Percentiles rank a stretch among this genome's conserved stretches.
phyloP scores from a whole-genome alignment of 2,113 vertebrate species.

The Pycnonotus jocosus region DNA sequence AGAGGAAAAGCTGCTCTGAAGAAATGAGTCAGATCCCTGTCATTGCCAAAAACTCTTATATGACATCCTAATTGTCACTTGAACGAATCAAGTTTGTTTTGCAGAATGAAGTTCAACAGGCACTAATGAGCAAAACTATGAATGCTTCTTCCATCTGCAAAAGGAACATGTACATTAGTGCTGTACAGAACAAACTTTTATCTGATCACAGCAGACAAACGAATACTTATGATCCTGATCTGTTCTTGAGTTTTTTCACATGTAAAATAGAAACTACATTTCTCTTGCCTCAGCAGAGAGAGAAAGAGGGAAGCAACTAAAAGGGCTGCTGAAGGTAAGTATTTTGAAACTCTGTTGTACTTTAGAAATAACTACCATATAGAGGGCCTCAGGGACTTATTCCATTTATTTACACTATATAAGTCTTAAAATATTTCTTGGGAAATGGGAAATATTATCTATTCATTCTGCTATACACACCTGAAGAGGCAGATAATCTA shows the following conservation, averaged over 20 bases:
- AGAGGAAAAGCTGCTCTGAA: not conserved
- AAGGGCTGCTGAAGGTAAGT: not conserved
- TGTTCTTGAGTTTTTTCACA: not conserved
- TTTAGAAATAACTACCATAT: not conserved
- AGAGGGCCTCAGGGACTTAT: not conserved
- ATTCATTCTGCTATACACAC: not conserved
- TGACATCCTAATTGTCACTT: not conserved
- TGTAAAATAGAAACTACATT: not conserved
- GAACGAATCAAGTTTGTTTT: not conserved
- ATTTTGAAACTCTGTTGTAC: not conserved
- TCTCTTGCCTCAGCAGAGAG: not conserved
- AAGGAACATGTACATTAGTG: fast-evolving
- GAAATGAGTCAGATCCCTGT: not conserved
- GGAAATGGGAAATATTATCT: not conserved
- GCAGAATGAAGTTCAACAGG: not conserved
- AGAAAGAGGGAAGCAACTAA: not conserved
- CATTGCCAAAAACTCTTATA: not conserved
- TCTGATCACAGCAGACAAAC: not conserved
- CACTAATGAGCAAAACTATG: not conserved
- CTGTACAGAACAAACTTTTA: not conserved
- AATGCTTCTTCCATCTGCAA: not conserved
- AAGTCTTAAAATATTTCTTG: not conserved
- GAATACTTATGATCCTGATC: not conserved
- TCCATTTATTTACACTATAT: not conserved
- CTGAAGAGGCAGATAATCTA: not conserved